phyloP scores from a whole-genome alignment of 1,140 invertebrate species.

The Drosophila miranda region DNA sequence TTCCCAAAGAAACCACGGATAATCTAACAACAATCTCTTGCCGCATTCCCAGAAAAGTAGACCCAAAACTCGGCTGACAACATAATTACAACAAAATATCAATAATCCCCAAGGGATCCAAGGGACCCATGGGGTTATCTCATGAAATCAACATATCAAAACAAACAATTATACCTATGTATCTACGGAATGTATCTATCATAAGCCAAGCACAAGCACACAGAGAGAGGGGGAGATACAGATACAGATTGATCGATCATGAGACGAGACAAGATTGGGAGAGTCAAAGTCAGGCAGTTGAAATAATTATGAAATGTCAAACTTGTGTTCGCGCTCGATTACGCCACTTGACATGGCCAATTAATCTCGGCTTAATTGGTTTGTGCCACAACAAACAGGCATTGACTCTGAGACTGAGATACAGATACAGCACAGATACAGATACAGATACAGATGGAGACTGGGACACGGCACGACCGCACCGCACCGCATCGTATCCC shows the following conservation, averaged over 20 bases:
- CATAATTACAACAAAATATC: constrained; percentile 61
- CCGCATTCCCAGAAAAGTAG: neutral
- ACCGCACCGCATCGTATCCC: constrained; percentile 14
- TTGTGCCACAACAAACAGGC: constrained; percentile 68
- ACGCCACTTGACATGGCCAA: constrained; percentile 80
- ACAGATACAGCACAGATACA: constrained; percentile 30
- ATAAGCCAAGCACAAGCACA: constrained; percentile 31
- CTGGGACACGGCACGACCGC: neutral
- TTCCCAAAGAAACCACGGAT: neutral
- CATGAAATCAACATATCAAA: constrained; percentile 72
- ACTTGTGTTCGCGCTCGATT: constrained; percentile 80
- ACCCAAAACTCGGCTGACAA: constrained; percentile 43
- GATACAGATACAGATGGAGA: constrained; percentile 12
- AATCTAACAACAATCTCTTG: constrained; percentile 10
- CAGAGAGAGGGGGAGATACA: constrained; percentile 19
- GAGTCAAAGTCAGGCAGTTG: constrained; percentile 58
- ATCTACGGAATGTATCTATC: constrained; percentile 44
- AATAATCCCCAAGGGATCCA: constrained; percentile 44
- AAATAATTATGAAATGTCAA: constrained; percentile 81
- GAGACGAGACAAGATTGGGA: constrained; percentile 40
- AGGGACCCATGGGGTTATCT: constrained; percentile 45
- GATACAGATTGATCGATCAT: constrained; percentile 71
- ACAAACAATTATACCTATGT: constrained; percentile 57
- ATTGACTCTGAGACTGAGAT: constrained; percentile 18
- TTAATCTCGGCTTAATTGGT: constrained; percentile 81